A percentile compares a stretch with the other conserved stretches of the same genome.
phyloP scores from a whole-genome alignment of 2,888 invertebrate species.

The Arrhopalites spinosus region DNA sequence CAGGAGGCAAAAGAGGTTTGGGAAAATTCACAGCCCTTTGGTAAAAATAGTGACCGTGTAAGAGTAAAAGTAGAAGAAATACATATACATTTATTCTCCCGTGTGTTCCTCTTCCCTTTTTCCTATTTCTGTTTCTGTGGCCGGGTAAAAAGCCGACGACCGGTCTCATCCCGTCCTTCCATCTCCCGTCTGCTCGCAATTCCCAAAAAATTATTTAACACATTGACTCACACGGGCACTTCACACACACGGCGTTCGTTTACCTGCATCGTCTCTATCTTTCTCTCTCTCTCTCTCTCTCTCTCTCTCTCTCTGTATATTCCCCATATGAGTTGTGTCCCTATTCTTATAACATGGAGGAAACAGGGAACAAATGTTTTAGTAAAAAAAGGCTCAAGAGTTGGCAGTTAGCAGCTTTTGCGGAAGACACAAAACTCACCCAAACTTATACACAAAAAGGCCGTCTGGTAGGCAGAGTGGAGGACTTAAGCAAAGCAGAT shows the following conservation, averaged over 20 bases:
- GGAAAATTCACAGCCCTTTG: no score
- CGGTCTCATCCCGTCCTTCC: background rate
- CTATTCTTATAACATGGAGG: no score
- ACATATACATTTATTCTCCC: no score
- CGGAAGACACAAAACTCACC: constrained; percentile 15
- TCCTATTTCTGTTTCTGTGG: background rate
- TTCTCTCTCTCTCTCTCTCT: background rate
- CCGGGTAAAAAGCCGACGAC: background rate
- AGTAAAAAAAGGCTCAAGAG: background rate
- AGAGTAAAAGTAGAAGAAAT: no score
- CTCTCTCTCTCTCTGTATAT: background rate
- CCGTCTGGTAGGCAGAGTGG: constrained; percentile 1
- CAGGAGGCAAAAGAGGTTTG: no score
- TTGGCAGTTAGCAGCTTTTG: background rate
- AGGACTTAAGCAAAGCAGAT: no score
- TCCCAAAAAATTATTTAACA: background rate
- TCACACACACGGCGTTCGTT: background rate
- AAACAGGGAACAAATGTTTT: background rate
- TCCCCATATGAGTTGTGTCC: no score
- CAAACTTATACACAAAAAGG: background rate
- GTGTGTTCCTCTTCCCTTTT: constrained; percentile 3
- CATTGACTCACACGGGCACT: constrained; percentile 10
- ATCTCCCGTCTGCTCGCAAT: constrained; percentile 15
- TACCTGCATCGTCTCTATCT: background rate
- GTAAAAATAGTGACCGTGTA: no score